Base-by-base conservation (phyloP, 2,888 invertebrate species). In the Disparrhopalites patrizii region DNA sequence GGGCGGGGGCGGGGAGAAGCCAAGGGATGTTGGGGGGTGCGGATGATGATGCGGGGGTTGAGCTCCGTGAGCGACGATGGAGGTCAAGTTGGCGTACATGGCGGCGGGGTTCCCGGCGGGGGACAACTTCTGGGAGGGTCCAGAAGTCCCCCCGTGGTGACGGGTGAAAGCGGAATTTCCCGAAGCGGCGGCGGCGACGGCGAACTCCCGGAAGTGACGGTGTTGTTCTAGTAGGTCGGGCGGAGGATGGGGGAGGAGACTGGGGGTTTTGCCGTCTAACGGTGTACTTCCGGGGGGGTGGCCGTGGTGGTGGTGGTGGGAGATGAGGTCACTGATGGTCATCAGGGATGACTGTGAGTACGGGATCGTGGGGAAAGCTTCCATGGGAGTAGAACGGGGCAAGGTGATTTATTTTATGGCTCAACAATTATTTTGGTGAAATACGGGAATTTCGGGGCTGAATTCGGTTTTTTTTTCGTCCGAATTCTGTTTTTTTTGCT, bases 271-370 rank as follows among this genome's bases (percentile, higher is more conserved):
- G 18, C 57, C 57, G 4, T 30, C 58, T 33, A n/a, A 27, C 10
- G 13, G 13, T 15, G 31, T 18, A 18, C 15, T n/a, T 2, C 20
- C 25, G 38, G 4, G 23, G 1, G n/a, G 20, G 55, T 13, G 13
- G 8, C 56, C 65, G 50, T 55, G 70, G n/a, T 65, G 65, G 28
- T 73, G 73, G 15, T 73, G 74, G 38, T 74, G 74, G 62, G 58
- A 69, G 15, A 74, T 74, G 31, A 74, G 62, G 40, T 72, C 74
- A 65, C 70, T 71, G 65, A 74, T 74, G 13, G 73, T 72, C 73
- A 74, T 74, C 54, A 74, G 47, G 3, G 73, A 72, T 28, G 71
- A 68, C 31, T 68, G 69, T 23, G 67, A 68, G 28, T 69, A 73
- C 31, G 72, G 65, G 25, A 73, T 56, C 25, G 68, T 56, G n/a